Evolutionary conservation across 2,888 invertebrate species (phyloP).

Genomic region (Lingula anatina): DNA sequence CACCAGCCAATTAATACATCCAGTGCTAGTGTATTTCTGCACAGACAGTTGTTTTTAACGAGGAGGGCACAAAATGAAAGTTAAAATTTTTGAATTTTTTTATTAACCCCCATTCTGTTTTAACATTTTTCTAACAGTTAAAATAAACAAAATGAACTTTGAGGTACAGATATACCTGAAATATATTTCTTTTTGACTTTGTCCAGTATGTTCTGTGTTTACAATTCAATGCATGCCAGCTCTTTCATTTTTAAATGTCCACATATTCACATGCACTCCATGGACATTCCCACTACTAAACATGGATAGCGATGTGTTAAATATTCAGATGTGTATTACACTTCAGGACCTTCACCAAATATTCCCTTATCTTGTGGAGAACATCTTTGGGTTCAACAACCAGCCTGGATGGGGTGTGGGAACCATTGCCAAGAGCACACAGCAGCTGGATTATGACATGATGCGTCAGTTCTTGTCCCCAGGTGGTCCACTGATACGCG

Average conservation of each 20-base stretch:
- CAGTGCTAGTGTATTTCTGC: too few species aligned
- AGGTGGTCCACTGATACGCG: conserved; percentile 73
- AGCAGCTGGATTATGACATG: conserved; percentile 65
- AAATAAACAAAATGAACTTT: neutral
- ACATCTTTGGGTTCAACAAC: conserved; percentile 66
- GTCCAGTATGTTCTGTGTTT: neutral
- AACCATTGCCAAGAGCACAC: conserved; percentile 59
- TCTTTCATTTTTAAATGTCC: neutral
- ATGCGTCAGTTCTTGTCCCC: conserved; percentile 74
- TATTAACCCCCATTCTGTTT: too few species aligned
- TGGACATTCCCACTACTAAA: neutral
- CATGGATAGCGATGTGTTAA: neutral
- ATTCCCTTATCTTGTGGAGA: conserved; percentile 72
- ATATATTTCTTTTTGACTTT: neutral
- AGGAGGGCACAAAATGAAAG: too few species aligned
- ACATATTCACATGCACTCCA: neutral
- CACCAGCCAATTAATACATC: too few species aligned
- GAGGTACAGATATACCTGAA: neutral
- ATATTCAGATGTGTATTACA: too few species aligned
- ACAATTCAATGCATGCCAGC: neutral
- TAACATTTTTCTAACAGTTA: neutral
- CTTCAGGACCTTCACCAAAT: conserved; percentile 68
- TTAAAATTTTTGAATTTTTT: too few species aligned
- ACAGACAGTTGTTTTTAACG: too few species aligned
- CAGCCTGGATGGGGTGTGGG: conserved; percentile 73